These are phyloP conservation scores for Elgonia sp. DNA, from an alignment of 2,888 invertebrate species.

Conservation along the genomic window DNA sequence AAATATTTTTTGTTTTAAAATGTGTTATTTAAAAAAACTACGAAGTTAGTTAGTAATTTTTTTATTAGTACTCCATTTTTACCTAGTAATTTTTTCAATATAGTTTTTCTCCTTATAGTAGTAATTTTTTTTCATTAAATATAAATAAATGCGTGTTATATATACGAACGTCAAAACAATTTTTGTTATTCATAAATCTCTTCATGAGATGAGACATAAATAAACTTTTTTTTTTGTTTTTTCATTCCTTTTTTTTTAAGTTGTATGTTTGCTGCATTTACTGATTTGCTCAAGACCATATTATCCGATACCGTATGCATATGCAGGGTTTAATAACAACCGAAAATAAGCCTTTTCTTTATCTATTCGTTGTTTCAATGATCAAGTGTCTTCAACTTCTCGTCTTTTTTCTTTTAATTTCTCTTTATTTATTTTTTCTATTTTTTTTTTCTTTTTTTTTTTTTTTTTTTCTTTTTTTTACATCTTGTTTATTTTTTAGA, in stretches of 20 bases:
- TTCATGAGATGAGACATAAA: slow-evolving; percentile 58
- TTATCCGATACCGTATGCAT: slow-evolving; percentile 65
- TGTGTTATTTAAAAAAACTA: too few species aligned
- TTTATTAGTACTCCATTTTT: too few species aligned
- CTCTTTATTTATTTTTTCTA: too few species aligned
- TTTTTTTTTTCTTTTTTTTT: too few species aligned
- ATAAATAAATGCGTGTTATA: slow-evolving; percentile 7
- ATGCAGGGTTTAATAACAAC: slow-evolving; percentile 47
- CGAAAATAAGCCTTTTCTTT: slow-evolving; percentile 65
- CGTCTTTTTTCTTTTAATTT: slow-evolving; percentile 67
- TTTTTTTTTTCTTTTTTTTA: too few species aligned
- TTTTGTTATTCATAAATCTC: slow-evolving; percentile 37
- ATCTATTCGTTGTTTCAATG: slow-evolving; percentile 73
- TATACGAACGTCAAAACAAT: slow-evolving; percentile 44
- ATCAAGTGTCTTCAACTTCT: slow-evolving; percentile 71
- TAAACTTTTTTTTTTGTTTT: neutral
- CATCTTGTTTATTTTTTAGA: too few species aligned
- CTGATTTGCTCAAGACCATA: slow-evolving; percentile 62
- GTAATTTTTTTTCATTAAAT: neutral
- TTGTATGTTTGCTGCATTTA: slow-evolving; percentile 68
- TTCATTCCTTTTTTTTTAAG: slow-evolving; percentile 44
- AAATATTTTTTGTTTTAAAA: too few species aligned
- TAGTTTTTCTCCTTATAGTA: too few species aligned
- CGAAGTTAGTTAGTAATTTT: too few species aligned
- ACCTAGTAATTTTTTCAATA: too few species aligned